Conservation (phyloP, 2,113 vertebrate species). For the Bambusicola thoracicus region DNA sequence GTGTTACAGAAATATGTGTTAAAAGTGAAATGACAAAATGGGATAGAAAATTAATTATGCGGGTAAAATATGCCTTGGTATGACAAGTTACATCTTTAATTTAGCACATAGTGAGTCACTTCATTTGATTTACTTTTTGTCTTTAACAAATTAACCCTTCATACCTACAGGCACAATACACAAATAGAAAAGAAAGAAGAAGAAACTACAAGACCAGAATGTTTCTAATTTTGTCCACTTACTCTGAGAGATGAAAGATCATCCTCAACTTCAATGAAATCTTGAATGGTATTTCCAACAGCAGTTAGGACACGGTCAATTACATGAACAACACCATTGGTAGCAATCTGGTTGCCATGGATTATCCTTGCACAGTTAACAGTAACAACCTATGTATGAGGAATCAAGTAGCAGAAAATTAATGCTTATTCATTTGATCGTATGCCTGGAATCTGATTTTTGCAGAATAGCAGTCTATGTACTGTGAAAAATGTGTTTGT, state of each 20-base stretch:
- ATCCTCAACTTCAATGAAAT: conserved; percentile 86
- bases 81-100: not conserved
- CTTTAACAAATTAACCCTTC: not conserved
- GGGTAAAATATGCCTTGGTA: not conserved
- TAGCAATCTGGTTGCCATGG: conserved; percentile 94
- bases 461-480: not conserved
- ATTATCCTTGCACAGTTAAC: conserved; percentile 96
- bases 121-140: not conserved
- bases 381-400: conserved; percentile 88
- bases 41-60: not conserved
- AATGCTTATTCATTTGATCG: not conserved
- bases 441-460: not conserved
- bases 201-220: not conserved
- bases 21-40: rapidly evolving
- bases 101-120: not conserved
- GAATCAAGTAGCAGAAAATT: not conserved
- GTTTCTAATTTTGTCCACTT: conserved; percentile 8
- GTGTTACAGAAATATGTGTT: not conserved
- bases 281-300: conserved; percentile 87
- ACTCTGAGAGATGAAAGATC: conserved; percentile 90
- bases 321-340: conserved; percentile 96
- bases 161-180: not conserved
- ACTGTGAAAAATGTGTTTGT: not conserved
- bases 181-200: not conserved
- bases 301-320: conserved; percentile 92